A percentile compares a stretch with the other conserved stretches of the same genome.
These are phyloP conservation scores for Catagonus wagneri DNA, from an alignment of 2,113 vertebrate species.

Conservation along the genomic window DNA sequence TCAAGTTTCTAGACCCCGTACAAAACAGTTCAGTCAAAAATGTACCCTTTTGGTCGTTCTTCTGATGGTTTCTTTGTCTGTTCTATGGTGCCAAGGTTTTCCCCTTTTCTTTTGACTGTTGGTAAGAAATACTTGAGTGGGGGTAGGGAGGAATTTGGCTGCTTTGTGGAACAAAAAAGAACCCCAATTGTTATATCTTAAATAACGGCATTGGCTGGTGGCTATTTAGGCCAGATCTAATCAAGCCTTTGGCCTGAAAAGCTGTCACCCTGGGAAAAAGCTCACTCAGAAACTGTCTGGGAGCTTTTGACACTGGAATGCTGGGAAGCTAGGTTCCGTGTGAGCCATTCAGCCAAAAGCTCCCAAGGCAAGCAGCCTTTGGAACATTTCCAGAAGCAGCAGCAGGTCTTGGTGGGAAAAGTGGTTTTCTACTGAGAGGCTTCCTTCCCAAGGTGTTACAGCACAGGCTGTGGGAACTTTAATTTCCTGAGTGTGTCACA, in stretches of 20 bases:
- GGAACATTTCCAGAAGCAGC: background rate
- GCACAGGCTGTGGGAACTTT: background rate
- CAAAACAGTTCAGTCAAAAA: background rate
- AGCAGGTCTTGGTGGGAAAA: constrained; percentile 2
- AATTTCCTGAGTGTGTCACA: background rate
- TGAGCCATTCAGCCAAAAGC: background rate
- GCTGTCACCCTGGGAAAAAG: background rate
- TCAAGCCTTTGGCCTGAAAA: background rate
- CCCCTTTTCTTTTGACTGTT: background rate
- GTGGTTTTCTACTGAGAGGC: background rate
- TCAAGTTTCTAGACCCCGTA: background rate
- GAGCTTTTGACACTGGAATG: background rate
- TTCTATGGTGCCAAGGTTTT: background rate
- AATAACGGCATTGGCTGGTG: background rate
- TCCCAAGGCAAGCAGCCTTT: background rate
- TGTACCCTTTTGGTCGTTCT: background rate
- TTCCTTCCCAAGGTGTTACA: background rate
- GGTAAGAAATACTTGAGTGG: background rate
- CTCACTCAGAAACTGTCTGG: background rate
- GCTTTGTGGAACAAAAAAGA: background rate
- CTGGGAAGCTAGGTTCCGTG: background rate
- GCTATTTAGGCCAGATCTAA: background rate
- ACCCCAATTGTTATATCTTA: background rate
- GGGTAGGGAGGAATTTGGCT: background rate
- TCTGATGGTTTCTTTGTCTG: background rate